phyloP scores from a whole-genome alignment of 2,797 vertebrate species.

The Eospalax fontanierii region DNA sequence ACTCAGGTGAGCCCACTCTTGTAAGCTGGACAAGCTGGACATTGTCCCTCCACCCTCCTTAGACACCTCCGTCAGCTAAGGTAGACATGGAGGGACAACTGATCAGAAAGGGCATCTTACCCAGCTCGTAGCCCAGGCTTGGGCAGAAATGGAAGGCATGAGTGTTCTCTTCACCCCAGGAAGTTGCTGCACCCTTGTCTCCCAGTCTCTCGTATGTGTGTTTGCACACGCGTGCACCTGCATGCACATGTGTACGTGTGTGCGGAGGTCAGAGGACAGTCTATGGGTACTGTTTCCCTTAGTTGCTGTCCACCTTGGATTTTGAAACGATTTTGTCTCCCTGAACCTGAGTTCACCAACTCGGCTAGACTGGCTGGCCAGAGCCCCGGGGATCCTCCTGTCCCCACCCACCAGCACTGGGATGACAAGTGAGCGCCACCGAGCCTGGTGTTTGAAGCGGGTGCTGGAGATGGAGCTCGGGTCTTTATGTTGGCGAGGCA shows the following conservation, averaged over 20 bases:
- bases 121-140: background rate
- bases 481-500: background rate
- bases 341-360: background rate
- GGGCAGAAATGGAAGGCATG: background rate
- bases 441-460: background rate
- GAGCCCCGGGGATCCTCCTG: background rate
- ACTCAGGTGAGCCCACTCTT: background rate
- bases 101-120: background rate
- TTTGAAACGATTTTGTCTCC: background rate
- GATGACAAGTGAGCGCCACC: background rate
- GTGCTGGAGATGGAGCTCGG: background rate
- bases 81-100: background rate
- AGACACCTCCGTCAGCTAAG: background rate
- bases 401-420: background rate
- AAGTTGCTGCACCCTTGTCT: background rate
- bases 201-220: background rate
- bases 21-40: background rate
- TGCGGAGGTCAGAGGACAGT: background rate
- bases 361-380: background rate
- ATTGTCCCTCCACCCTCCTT: background rate
- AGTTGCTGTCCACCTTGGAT: background rate
- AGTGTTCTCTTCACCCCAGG: accelerated
- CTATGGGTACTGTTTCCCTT: background rate
- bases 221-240: no score
- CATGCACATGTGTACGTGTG: background rate